Evolutionary conservation across 2,113 vertebrate species (phyloP).

Genomic region (Colius striatus): DNA sequence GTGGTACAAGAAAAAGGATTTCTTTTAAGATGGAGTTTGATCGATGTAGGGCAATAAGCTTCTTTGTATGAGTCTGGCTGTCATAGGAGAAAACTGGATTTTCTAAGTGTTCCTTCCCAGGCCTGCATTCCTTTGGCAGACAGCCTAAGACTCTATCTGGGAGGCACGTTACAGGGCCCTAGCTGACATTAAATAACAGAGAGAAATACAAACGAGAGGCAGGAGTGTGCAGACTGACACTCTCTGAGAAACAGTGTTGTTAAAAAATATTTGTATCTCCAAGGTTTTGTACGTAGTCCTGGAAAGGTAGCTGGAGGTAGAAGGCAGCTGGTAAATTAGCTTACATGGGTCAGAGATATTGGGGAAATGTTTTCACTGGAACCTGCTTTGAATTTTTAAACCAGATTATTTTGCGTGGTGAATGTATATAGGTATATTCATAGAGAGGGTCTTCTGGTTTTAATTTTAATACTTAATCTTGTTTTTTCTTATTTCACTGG

Average conservation of each 20-base stretch:
- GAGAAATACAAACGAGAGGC: neutral
- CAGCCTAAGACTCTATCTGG: conserved; percentile 33
- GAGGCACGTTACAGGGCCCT: neutral
- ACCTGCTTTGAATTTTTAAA: neutral
- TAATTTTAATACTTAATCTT: neutral
- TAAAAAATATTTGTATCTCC: neutral
- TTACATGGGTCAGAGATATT: neutral
- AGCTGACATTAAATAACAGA: neutral
- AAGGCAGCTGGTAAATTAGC: neutral
- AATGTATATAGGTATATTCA: neutral
- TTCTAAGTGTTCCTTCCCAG: conserved; percentile 20
- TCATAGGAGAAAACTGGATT: conserved; percentile 1
- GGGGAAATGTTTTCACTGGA: neutral
- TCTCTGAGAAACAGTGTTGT: neutral
- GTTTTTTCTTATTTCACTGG: neutral
- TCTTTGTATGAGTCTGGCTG: neutral
- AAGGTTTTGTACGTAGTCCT: neutral
- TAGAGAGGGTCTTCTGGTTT: neutral
- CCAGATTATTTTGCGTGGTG: neutral
- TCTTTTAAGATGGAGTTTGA: conserved; percentile 21
- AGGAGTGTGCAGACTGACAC: neutral
- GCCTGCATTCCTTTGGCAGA: conserved; percentile 33
- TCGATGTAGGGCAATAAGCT: neutral
- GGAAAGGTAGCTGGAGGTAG: neutral
- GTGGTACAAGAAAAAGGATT: neutral